Evolutionary conservation across 1,140 invertebrate genomes (phyloP).

Genomic region (Achatina immaculata): DNA sequence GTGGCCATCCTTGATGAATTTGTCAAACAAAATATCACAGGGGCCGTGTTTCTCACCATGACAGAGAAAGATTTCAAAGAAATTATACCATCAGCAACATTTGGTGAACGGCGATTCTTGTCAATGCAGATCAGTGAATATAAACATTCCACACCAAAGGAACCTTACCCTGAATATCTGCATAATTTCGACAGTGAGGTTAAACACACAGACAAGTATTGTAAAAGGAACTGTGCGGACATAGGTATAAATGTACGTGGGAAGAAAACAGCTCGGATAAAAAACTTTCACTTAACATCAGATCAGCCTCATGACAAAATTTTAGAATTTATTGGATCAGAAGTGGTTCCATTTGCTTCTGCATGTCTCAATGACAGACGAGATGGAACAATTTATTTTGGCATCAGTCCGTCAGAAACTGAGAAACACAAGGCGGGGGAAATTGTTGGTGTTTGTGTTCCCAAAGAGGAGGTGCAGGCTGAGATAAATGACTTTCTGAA

Average conservation of each 20-base stretch:
- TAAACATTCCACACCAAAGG: not conserved
- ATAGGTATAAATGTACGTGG: conserved; percentile 29
- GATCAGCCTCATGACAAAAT: not conserved
- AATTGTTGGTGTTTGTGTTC: conserved; percentile 42
- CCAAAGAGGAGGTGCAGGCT: conserved; percentile 35
- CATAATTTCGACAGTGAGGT: conserved; percentile 2
- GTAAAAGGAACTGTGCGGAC: conserved; percentile 30
- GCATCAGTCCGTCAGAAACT: conserved; percentile 38
- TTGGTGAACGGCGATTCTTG: conserved; percentile 39
- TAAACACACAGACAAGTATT: not conserved
- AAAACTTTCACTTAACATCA: conserved; percentile 37
- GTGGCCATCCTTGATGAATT: conserved; percentile 23
- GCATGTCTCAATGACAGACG: conserved; percentile 52
- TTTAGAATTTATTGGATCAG: conserved; percentile 39
- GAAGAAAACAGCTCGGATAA: conserved; percentile 37
- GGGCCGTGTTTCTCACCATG: conserved; percentile 43
- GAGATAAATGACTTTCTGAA: conserved; percentile 37
- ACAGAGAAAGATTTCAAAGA: conserved; percentile 41
- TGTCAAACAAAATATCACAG: conserved; percentile 41
- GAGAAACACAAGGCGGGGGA: conserved; percentile 41
- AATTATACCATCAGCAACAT: conserved; percentile 37
- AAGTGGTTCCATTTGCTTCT: conserved; percentile 46
- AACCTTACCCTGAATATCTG: conserved; percentile 3
- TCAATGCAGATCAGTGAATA: conserved; percentile 35
- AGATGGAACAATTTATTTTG: conserved; percentile 56